Evolutionary conservation across 2,888 invertebrate species (phyloP), one percentile per base, ranked within the genome.

Genomic region (Cloeon dipterum): DNA sequence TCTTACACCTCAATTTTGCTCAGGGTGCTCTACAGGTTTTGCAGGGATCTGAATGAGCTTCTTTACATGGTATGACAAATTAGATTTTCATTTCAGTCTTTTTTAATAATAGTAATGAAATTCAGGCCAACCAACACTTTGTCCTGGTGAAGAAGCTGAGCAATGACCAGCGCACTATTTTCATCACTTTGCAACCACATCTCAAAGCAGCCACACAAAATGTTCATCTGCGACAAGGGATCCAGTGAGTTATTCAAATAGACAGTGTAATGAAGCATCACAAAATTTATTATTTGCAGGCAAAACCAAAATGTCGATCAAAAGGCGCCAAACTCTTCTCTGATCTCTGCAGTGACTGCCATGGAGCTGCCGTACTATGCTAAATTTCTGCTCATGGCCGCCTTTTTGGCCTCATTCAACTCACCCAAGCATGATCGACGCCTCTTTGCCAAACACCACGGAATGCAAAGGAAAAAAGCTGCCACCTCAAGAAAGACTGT

Each of bases 341-440:
- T 29, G 5, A 26, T 19, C 7, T 14, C 19, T 10, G 3, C 26
- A 7, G 19, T 16, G 19, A 17, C 26, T 5, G 72, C 71, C 36
- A 64, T 82, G 21, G 81, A 83, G 49, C 52, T 93, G 3, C 91
- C 91, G 0, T 86, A 71, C 51, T 89, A 85, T 56, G 79, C 85
- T 0, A 91, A 91, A 55, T 89, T 70, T 53, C 62, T 93, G 23
- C 59, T 93, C 3, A 79, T 93, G 19, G 85, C 91, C 5, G 79
- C 88, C 1, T 93, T 83, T 52, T 60, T 93, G 41, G 91, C 91
- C 1, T 91, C 91, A 21, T 83, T 89, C 53, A 91, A 91, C 55
- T 82, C 89, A 2, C 70, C 78, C 0, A 82, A 79, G 46, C 75
- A 81, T 45, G 93, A 93, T 52, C 83, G 78, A 50, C 61, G 79